Base-by-base conservation (phyloP, 2,113 vertebrate genomes). In the Smithornis capensis region DNA sequence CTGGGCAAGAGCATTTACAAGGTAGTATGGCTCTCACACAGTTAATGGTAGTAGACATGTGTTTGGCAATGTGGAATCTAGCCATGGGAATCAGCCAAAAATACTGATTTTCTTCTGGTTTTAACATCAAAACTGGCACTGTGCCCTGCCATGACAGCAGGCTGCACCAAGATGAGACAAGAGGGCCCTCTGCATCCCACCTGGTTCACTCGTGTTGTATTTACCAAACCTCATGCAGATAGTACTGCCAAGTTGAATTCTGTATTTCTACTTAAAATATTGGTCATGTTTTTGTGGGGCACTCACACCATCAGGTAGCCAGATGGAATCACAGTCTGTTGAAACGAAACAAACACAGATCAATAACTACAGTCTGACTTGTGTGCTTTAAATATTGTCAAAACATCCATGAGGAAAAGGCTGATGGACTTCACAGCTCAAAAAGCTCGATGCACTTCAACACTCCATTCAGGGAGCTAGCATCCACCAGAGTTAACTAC, bases 251-350 rank as follows among this genome's bases (percentile, higher is more conserved):
- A 68, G 57, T 40, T 12, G 2, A 65, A 50, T 29, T 85, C 87
- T 53, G 29, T 57, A 25, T 50, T 94, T 82, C 90, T 65, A 60
- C 57, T 85, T 49, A 86, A 92, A 94, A 87, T 68, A 90, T 33
- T 28, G 76, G 84, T 79, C 76, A 79, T 67, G 87, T 87, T 95
- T 94, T 87, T 89, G 81, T 44, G 45, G 79, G 82, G 62, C 68
- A 89, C 78, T 86, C 75, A 90, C 83, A 86, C 76, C 69, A 95
- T 85, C 95, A 94, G 97, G 94, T 95, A 96, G 95, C 89, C 95
- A 97, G 86, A 96, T 84, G 96, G 90, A 96, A 86, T 70, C 68
- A 80, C 92, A 97, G 86, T 96, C 83, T 85, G 75, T 68, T 88
- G 55, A 77, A 95, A 96, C 94, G 91, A 94, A 93, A 90, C 81